Evolutionary conservation across 2,113 vertebrate genomes (phyloP).

Genomic region (Melospiza georgiana): DNA sequence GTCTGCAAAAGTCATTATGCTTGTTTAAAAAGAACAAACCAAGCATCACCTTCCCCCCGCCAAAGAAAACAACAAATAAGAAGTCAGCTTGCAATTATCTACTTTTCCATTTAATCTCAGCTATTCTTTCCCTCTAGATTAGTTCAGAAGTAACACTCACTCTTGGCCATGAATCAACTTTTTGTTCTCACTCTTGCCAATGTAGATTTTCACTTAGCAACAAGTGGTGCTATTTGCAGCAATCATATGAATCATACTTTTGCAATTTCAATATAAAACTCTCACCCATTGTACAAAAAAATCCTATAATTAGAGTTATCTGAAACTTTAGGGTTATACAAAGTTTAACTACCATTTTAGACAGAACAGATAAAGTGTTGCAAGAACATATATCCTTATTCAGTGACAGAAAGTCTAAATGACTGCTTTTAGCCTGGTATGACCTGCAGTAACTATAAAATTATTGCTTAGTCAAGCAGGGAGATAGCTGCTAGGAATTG

Average conservation of each 20-base stretch:
- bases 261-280: background rate
- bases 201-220: constrained; percentile 8
- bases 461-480: constrained; percentile 29
- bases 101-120: background rate
- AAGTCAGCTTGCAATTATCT: background rate
- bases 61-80: background rate
- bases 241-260: background rate
- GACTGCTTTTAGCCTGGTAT: background rate
- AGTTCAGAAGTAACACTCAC: background rate
- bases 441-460: constrained; percentile 4
- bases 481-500: background rate
- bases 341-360: background rate
- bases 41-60: rapidly evolving
- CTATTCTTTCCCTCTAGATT: background rate
- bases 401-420: background rate
- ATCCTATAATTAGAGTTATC: background rate
- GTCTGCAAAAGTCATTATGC: background rate
- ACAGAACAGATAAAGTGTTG: background rate
- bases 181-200: background rate
- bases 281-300: background rate
- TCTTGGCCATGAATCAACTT: background rate
- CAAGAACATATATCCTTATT: background rate
- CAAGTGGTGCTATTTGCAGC: background rate
- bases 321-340: constrained; percentile 1
- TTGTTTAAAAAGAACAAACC: background rate